Evolutionary conservation across 2,113 vertebrate genomes (phyloP).

Genomic region (Dicerorhinus sumatrensis): DNA sequence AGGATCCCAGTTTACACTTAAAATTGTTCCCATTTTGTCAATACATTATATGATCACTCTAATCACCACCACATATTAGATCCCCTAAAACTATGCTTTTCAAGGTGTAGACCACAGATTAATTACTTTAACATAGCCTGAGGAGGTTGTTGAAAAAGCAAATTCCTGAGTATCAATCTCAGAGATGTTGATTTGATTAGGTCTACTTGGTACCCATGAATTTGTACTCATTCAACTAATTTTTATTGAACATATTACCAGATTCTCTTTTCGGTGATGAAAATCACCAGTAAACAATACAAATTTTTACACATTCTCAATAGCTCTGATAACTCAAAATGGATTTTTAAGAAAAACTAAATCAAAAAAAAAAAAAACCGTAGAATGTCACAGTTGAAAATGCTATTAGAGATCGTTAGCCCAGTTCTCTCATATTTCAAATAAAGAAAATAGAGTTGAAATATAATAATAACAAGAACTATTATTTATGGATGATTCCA

Average conservation of each 20-base stretch:
- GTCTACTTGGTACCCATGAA: neutral
- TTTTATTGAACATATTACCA: neutral
- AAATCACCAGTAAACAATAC: neutral
- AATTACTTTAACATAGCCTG: neutral
- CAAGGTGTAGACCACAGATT: neutral
- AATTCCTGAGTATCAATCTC: neutral
- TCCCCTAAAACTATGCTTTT: neutral
- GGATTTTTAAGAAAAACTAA: neutral
- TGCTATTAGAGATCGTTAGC: neutral
- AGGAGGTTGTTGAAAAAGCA: neutral
- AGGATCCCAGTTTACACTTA: neutral
- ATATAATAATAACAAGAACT: neutral
- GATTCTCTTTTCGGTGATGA: neutral
- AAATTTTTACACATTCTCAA: neutral
- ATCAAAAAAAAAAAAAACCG: neutral
- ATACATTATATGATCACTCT: neutral
- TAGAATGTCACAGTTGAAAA: neutral
- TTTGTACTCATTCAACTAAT: neutral
- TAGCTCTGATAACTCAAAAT: neutral
- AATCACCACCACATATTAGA: neutral
- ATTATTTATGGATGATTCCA: neutral
- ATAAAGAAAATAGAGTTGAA: neutral
- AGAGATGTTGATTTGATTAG: neutral
- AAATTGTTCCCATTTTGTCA: neutral
- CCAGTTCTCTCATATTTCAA: neutral